phyloP scores from a whole-genome alignment of 2,113 vertebrate species.

The Rhegmatorhina hoffmannsi region DNA sequence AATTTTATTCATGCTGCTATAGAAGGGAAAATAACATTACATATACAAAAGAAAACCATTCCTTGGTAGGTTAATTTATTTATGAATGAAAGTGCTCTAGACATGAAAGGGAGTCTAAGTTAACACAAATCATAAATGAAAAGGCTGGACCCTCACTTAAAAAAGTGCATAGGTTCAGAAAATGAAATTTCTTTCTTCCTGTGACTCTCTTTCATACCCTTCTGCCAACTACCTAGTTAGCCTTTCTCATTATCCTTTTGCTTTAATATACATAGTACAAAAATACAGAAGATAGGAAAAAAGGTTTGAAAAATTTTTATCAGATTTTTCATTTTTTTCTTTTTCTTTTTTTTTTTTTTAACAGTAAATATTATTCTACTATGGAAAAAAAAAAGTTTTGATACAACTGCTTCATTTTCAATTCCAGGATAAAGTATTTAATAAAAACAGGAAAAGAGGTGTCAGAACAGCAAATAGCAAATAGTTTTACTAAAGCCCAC shows the following conservation, averaged over 20 bases:
- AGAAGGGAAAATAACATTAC: neutral
- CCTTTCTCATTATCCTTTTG: neutral
- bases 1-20: neutral
- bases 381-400: accelerated
- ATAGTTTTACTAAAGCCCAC: neutral
- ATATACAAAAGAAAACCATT: neutral
- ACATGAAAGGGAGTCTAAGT: neutral
- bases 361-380: neutral
- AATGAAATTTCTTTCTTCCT: neutral
- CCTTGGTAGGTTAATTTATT: neutral
- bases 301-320: neutral
- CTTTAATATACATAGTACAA: neutral
- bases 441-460: neutral
- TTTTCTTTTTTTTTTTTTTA: neutral
- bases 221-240: neutral
- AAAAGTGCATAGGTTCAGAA: neutral
- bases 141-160: neutral
- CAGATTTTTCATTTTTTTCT: neutral
- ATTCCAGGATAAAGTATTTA: neutral
- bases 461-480: neutral
- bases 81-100: neutral
- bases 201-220: neutral
- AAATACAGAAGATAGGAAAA: neutral
- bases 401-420: neutral
- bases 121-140: neutral